Percentiles rank a stretch among this genome's conserved stretches.
phyloP scores from a whole-genome alignment of 37 sponge, comb jelly and placozoan genomes.

The Lycopodina hypogea region DNA sequence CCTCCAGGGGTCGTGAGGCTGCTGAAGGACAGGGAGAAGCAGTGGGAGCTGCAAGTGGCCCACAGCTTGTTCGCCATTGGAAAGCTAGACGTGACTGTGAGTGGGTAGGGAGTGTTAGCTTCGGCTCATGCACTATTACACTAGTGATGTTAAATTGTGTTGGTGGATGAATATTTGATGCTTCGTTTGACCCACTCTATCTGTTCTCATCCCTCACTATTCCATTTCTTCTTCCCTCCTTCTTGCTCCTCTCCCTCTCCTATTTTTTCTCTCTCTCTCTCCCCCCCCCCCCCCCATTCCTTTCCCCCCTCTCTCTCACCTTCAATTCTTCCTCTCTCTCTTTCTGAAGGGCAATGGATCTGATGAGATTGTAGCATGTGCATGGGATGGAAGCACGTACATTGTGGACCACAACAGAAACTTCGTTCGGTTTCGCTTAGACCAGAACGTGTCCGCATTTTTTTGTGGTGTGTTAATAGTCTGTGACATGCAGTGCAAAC shows the following conservation, averaged over 20 bases:
- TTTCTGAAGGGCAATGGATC: constrained; percentile 51
- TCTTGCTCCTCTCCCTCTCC: background rate
- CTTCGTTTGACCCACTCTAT: no score
- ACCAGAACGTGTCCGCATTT: constrained; percentile 75
- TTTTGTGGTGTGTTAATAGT: constrained; percentile 44
- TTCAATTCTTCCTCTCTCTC: background rate
- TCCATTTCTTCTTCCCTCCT: background rate
- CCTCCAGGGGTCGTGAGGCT: constrained; percentile 38
- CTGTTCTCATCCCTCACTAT: background rate
- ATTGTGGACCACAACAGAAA: constrained; percentile 58
- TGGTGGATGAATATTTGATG: background rate
- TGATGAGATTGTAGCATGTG: constrained; percentile 76
- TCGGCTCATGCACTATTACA: background rate
- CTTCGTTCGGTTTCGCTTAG: constrained; percentile 55
- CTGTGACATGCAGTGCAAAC: background rate
- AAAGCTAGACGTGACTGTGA: constrained; percentile 65
- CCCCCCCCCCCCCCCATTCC: background rate
- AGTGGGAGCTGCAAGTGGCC: constrained; percentile 73
- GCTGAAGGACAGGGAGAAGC: constrained; percentile 36
- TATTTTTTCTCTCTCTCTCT: background rate
- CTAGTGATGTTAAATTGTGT: background rate
- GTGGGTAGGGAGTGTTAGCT: no score
- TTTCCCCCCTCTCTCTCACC: background rate
- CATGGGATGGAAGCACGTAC: constrained; percentile 85
- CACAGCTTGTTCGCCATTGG: constrained; percentile 68